Evolutionary conservation across 1,140 invertebrate species (phyloP), one percentile per base, ranked within the genome.

Genomic region (Drosophila ambigua): DNA sequence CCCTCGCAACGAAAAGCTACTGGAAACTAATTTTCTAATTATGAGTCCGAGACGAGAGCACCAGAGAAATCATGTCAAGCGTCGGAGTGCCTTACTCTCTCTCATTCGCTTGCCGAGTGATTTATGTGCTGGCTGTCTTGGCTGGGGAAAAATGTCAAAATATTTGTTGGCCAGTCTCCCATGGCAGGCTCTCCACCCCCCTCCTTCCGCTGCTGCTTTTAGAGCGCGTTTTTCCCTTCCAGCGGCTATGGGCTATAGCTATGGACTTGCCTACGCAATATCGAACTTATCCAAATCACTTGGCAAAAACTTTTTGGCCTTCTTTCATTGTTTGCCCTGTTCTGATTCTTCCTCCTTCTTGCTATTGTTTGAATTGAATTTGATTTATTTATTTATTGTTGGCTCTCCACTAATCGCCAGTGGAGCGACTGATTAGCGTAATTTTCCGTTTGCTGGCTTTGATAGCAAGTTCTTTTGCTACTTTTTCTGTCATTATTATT

Each of bases 331-430:
- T 24, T 45, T 50, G 39, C 15, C 31, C 45, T 59, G 45, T 54
- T 48, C 50, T 63, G 35, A 20, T 71, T 39, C 48, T 63, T 51
- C 2, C 35, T 49, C 4, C 48, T 35, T 64, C 23, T 44, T 57
- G 5, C 35, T 8, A 50, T 77, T 59, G 31, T 55, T 51, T 58
- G 45, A 68, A 61, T 58, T 63, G 76, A 79, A 66, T 80, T 88
- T 88, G 83, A 88, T 88, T 88, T 88, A 88, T 85, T 81, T 88
- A 88, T 88, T 88, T 88, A 88, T 83, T 80, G 64, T 76, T 82
- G 71, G 57, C 52, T 55, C 72, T 31, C 57, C 58, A 66, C 83
- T 84, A 80, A 84, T 87, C 83, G 83, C 83, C 79, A 87, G 65
- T 73, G 69, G 71, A 85, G 69, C 82, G 79, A 87, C 83, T 87